A percentile compares a stretch with the other conserved stretches of the same genome.
Conservation (phyloP, 2,113 vertebrate genomes). For the Ictidomys tridecemlineatus region DNA sequence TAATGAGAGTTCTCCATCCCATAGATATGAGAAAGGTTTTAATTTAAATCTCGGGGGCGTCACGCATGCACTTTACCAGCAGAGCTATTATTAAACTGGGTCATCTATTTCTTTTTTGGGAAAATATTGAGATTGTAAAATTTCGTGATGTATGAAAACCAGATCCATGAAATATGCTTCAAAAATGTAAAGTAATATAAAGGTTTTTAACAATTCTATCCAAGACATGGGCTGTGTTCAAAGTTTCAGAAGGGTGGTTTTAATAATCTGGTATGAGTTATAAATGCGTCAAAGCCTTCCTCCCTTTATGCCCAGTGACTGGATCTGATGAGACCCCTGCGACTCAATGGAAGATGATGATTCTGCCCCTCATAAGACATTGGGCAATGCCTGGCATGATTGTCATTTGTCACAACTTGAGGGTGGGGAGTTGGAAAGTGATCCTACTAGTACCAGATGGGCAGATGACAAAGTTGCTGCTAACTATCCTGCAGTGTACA, state of each 20-base stretch:
- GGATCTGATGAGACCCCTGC: background rate
- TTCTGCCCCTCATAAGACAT: background rate
- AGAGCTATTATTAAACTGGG: constrained; percentile 83
- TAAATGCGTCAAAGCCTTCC: background rate
- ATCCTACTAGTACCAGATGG: background rate
- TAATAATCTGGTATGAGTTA: background rate
- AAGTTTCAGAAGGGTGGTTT: constrained; percentile 13
- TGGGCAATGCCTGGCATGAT: background rate
- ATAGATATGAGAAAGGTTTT: constrained; percentile 78
- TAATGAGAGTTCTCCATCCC: constrained; percentile 72
- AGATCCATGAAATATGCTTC: constrained; percentile 79
- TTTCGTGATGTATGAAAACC: constrained; percentile 82
- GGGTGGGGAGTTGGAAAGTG: fast-evolving
- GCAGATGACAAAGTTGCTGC: background rate
- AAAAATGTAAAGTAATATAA: constrained; percentile 76
- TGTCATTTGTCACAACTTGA: background rate
- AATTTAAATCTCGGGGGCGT: constrained; percentile 79
- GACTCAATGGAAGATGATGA: no score
- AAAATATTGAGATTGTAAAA: constrained; percentile 81
- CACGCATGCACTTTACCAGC: constrained; percentile 71
- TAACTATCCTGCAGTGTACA: fast-evolving
- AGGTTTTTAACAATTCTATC: constrained; percentile 79
- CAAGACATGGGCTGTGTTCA: background rate
- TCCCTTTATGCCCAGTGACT: background rate
- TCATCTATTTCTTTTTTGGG: constrained; percentile 81